Conservation (phyloP, 2,888 invertebrate genomes). For the Nezara viridula region DNA sequence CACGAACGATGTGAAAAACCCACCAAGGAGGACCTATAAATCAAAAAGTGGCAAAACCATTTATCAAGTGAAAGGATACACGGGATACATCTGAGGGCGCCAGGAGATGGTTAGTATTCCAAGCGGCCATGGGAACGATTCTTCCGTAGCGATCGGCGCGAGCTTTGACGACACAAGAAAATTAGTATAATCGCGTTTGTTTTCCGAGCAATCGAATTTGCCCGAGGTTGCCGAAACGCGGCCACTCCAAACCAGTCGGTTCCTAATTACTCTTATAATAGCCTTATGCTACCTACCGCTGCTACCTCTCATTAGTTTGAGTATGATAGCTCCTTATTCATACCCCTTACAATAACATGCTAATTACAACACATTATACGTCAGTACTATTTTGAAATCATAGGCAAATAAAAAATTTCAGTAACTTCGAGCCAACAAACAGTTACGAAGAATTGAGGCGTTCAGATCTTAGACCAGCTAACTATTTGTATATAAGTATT, state of each 20-base stretch:
- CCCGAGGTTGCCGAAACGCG: background rate
- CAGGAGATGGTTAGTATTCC: background rate
- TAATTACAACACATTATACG: background rate
- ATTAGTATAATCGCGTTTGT: slow-evolving; percentile 28
- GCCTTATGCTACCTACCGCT: background rate
- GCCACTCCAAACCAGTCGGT: background rate
- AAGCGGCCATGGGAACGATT: background rate
- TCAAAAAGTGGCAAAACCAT: slow-evolving; percentile 44
- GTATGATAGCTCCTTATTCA: background rate
- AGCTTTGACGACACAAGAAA: background rate
- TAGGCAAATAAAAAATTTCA: too few species aligned
- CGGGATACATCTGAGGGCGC: background rate
- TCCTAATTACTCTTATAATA: slow-evolving; percentile 4
- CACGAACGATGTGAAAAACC: slow-evolving; percentile 33
- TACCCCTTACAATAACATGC: background rate
- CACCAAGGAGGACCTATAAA: background rate
- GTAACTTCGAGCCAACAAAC: too few species aligned
- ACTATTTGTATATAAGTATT: too few species aligned
- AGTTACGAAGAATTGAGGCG: too few species aligned
- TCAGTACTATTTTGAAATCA: too few species aligned
- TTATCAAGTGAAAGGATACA: slow-evolving; percentile 39
- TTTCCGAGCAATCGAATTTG: background rate
- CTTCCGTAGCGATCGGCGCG: background rate
- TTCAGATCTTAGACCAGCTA: too few species aligned
- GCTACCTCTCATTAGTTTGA: background rate